Evolutionary conservation across 1,140 invertebrate genomes (phyloP).

Genomic region (Phymastichus coffea): DNA sequence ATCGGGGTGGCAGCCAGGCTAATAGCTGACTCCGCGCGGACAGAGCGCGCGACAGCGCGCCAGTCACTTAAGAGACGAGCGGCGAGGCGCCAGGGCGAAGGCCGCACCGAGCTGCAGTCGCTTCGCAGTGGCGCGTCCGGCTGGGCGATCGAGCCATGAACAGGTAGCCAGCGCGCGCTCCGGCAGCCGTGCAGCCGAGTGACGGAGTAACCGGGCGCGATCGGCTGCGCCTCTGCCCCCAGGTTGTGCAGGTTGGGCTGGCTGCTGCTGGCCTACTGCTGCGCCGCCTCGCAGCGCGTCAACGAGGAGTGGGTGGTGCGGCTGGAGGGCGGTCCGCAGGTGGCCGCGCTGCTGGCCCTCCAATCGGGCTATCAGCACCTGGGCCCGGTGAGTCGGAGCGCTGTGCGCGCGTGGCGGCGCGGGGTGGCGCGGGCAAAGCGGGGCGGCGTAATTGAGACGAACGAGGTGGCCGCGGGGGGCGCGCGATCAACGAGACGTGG

Average conservation of each 20-base stretch:
- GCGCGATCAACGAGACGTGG: slow-evolving; percentile 17
- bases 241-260: not conserved
- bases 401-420: not conserved
- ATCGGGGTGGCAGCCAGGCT: too few species aligned
- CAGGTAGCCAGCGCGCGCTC: not conserved
- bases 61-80: too few species aligned
- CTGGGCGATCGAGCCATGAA: not conserved
- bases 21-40: too few species aligned
- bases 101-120: too few species aligned
- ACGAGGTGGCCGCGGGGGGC: slow-evolving; percentile 30
- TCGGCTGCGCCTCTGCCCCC: too few species aligned
- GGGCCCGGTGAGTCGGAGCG: slow-evolving; percentile 49
- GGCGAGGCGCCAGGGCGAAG: too few species aligned
- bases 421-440: too few species aligned
- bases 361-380: slow-evolving; percentile 54
- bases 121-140: too few species aligned
- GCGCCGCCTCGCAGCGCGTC: not conserved
- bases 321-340: slow-evolving; percentile 53
- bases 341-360: slow-evolving; percentile 54
- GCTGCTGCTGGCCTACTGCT: slow-evolving; percentile 1
- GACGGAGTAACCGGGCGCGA: too few species aligned
- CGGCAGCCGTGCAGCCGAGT: not conserved
- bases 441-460: slow-evolving; percentile 41
- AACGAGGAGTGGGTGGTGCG: slow-evolving; percentile 62
- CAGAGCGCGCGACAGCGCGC: too few species aligned